These are phyloP conservation scores for Protomyctophum bolini DNA, from an alignment of 2,113 vertebrate genomes.

Conservation along the genomic window DNA sequence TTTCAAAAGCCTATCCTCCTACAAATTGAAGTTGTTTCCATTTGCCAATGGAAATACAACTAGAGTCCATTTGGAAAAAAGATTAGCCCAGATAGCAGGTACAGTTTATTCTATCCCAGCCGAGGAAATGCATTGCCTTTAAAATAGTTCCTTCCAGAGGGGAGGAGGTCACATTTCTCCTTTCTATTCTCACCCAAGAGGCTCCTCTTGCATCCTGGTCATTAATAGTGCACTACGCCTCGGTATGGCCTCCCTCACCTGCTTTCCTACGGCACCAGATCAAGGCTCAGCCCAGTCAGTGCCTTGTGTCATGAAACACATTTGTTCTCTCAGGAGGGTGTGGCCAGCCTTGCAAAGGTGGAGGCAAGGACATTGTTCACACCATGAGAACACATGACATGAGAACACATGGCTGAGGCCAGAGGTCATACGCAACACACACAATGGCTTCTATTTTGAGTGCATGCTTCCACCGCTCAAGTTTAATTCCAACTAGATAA, in stretches of 20 bases:
- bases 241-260: neutral
- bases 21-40: neutral
- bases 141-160: conserved; percentile 67
- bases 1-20: neutral
- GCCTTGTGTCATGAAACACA: neutral
- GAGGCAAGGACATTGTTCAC: neutral
- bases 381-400: no score
- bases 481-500: no score
- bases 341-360: neutral
- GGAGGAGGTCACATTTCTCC: conserved; percentile 74
- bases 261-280: conserved; percentile 23
- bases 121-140: conserved; percentile 45
- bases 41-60: neutral
- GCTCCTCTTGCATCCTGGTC: conserved; percentile 44
- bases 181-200: conserved; percentile 68
- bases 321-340: conserved; percentile 7
- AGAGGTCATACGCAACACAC: no score
- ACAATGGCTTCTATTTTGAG: no score
- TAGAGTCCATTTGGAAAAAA: neutral
- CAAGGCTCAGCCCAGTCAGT: neutral
- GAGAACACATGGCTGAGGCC: no score
- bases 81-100: neutral
- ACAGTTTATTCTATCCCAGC: conserved; percentile 13
- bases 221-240: conserved; percentile 5
- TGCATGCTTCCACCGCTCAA: no score